Evolutionary conservation across 2,888 invertebrate species (phyloP), one percentile per base, ranked within the genome.

Genomic region (Phyto melanocephala): DNA sequence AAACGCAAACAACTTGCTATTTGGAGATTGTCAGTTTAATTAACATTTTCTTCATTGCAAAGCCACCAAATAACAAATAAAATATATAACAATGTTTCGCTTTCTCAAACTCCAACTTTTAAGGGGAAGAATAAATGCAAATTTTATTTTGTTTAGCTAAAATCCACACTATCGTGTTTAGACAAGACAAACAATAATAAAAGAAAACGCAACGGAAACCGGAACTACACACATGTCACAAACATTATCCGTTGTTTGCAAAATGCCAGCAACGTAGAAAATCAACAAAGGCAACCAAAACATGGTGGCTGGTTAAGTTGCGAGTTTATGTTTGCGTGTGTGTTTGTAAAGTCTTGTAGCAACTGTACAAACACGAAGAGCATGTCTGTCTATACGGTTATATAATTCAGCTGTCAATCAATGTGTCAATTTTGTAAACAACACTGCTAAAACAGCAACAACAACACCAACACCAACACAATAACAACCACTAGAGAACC

Each of bases 371-470:
- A 37, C 63, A 63, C 62, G 54, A 37, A 37, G 15, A 35, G 47
- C 56, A n/a, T 76, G 54, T 56, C 67, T n/a, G n/a, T n/a, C n/a
- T 68, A 70, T 70, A 68, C 70, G 70, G 37, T 70, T 78, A 33
- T 71, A 75, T 65, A 75, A 82, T 86, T 87, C 87, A 86, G 85
- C 85, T 88, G 89, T 88, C 89, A 89, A 88, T 89, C 89, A 88
- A 87, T 80, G 84, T 87, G 89, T 87, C 89, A 89, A 88, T 80
- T 72, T 80, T 52, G 52, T 68, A 80, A 80, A 74, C 60, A 74
- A 80, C 72, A 74, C 72, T 37, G 24, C 24, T 7, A n/a, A 20
- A 47, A 47, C 65, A 15, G n/a, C 42, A 56, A 68, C 45, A 62
- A 28, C n/a, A 45, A 45, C 15, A 67, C 10, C 40, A 54, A 24